Conservation (phyloP, 2,888 invertebrate genomes). For the Nephrotoma appendiculata region DNA sequence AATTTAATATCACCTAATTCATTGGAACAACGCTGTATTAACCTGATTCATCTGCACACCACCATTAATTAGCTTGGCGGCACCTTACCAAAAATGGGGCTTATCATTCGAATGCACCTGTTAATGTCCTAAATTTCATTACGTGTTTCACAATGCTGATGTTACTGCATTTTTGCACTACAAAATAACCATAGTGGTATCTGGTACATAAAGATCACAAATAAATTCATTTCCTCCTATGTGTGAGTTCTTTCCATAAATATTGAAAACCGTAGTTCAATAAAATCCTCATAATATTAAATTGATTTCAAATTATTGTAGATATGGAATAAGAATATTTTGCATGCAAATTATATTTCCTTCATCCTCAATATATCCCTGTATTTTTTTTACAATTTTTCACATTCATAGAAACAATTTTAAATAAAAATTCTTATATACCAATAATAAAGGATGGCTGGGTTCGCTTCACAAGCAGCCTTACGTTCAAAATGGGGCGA, state of each 20-base stretch:
- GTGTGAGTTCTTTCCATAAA: not conserved
- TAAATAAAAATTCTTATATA: not conserved
- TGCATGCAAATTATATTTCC: not conserved
- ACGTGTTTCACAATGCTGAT: no score
- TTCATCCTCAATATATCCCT: not conserved
- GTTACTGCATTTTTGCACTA: no score
- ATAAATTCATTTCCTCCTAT: not conserved
- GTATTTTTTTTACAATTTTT: not conserved
- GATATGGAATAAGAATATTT: not conserved
- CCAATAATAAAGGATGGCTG: conserved; percentile 37
- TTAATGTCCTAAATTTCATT: no score
- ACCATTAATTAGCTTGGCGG: no score
- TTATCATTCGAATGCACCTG: no score
- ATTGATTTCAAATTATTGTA: no score
- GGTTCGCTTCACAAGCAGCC: conserved; percentile 55
- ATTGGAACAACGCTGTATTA: no score
- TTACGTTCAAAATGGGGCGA: conserved; percentile 58
- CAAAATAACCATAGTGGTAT: no score
- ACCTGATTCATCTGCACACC: no score
- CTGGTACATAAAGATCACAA: no score
- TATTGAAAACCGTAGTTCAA: not conserved
- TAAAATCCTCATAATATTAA: not conserved
- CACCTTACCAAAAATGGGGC: no score
- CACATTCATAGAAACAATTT: not conserved
- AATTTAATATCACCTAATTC: no score